phyloP scores from a whole-genome alignment of 23 tunicate genomes.

The Clavelina lepadiformis region DNA sequence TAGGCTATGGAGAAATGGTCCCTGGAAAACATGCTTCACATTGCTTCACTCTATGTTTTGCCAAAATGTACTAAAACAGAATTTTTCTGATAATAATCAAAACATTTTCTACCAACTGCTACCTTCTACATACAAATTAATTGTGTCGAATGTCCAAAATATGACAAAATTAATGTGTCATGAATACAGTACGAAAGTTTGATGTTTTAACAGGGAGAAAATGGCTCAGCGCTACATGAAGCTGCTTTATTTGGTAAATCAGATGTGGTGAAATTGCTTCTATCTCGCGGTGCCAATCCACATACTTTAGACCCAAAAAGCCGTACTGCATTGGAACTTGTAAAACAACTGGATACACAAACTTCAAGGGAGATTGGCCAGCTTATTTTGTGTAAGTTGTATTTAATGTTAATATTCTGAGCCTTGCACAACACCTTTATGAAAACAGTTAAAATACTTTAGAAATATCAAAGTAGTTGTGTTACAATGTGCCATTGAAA shows the following conservation, averaged over 20 bases:
- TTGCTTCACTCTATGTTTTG: no score
- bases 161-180: no score
- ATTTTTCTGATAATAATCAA: no score
- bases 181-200: background rate
- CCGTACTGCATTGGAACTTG: conserved; percentile 64
- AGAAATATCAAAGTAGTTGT: no score
- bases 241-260: conserved; percentile 76
- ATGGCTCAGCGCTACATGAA: conserved; percentile 85
- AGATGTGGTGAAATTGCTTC: conserved; percentile 66
- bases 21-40: no score
- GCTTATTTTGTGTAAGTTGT: conserved; percentile 44
- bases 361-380: conserved; percentile 52
- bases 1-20: no score
- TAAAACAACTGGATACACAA: conserved; percentile 63
- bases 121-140: background rate
- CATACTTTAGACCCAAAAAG: conserved; percentile 42
- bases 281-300: conserved; percentile 69
- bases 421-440: no score
- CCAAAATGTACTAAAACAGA: no score
- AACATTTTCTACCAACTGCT: background rate
- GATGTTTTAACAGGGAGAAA: conserved; percentile 53
- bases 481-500: no score
- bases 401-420: no score
- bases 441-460: no score
- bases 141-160: background rate